Evolutionary conservation across 1,140 invertebrate species (phyloP), one percentile per base, ranked within the genome.

Genomic region (Bombus superbus): DNA sequence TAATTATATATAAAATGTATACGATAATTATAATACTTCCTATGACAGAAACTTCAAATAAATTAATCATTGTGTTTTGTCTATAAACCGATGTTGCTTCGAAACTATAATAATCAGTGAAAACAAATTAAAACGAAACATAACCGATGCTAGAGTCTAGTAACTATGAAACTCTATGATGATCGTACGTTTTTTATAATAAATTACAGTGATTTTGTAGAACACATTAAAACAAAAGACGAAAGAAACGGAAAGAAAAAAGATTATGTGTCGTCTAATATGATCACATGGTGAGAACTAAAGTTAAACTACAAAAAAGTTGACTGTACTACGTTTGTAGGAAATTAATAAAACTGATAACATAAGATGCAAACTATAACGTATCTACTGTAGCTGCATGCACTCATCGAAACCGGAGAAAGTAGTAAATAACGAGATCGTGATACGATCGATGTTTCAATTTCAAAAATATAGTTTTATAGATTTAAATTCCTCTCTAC

Each of bases 341-440:
- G 25, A 74, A 89, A 86, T 53, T 40, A 82, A 83, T 73, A 80
- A 18, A 82, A 89, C 13, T 59, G 9, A 47, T 73, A 81, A 89
- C 47, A 66, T 40, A 85, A 87, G 3, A 32, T 57, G 57, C 59
- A 42, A 80, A n/a, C 53, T 38, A 35, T 85, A 53, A 85, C 18
- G 40, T 66, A 68, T 72, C 83, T 85, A 86, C 74, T 53, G 44
- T 64, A 89, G 84, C 69, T 79, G 71, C 88, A 89, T 88, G 87
- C 88, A 89, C 53, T 79, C 32, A 79, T 82, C 53, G 35, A 76
- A 38, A 82, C 79, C 83, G 68, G 78, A 89, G 69, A 86, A 89
- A 89, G 73, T 78, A 88, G 53, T 64, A 59, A 8, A 32, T 3
- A 44, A 74, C 10, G 38, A n/a, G 5, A 62, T 59, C 6, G 5